Conservation (phyloP, 2,888 invertebrate genomes). For the Caenorhabditis sp. region DNA sequence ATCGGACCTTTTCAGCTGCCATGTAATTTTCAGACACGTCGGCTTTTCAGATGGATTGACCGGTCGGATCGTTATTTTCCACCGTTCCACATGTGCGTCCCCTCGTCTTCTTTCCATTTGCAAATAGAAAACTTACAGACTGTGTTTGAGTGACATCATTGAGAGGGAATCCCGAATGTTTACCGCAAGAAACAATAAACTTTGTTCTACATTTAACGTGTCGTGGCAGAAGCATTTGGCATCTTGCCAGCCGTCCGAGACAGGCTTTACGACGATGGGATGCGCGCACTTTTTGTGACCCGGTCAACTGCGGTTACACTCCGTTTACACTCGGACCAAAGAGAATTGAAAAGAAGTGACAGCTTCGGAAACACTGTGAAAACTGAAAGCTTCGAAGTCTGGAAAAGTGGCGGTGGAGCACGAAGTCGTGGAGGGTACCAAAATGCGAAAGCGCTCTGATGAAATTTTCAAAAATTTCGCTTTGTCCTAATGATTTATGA, state of each 20-base stretch:
- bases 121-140: not conserved
- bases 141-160: constrained; percentile 8
- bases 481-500: too few species aligned
- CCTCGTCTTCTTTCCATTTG: not conserved
- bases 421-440: not conserved
- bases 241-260: constrained; percentile 37
- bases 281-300: constrained; percentile 49
- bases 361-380: not conserved
- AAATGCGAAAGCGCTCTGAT: not conserved
- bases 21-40: too few species aligned
- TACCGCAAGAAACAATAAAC: constrained; percentile 19
- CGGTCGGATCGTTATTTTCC: too few species aligned
- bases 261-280: constrained; percentile 41
- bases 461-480: too few species aligned
- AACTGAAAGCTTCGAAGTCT: too few species aligned
- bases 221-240: constrained; percentile 16
- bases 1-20: too few species aligned
- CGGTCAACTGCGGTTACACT: constrained; percentile 49
- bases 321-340: constrained; percentile 5
- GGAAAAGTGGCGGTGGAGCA: too few species aligned
- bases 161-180: constrained; percentile 10
- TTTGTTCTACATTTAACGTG: constrained; percentile 1
- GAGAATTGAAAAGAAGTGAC: not conserved
- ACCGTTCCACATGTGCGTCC: too few species aligned
- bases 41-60: too few species aligned